Percentiles rank a stretch among this genome's conserved stretches.
Evolutionary conservation across 2,888 invertebrate genomes (phyloP).

Genomic region (Melieria omissa): DNA sequence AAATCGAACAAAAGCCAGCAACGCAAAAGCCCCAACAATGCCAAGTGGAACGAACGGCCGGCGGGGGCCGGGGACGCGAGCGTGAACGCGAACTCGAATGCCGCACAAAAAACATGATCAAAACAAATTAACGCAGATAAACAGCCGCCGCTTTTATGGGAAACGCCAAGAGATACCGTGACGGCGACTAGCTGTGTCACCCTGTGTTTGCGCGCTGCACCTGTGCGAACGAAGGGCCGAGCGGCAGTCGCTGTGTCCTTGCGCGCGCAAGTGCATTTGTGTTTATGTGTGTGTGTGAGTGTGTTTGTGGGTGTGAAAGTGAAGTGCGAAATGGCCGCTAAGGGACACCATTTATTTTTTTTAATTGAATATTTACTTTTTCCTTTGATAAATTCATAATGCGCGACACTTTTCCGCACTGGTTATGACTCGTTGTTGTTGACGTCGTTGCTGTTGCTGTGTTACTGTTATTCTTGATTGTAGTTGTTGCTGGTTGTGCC

Average conservation of each 20-base stretch:
- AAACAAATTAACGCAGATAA: constrained; percentile 6
- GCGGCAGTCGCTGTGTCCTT: too few species aligned
- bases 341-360: constrained; percentile 1
- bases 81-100: background rate
- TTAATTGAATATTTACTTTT: constrained; percentile 44
- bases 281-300: too few species aligned
- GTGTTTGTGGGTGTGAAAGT: too few species aligned
- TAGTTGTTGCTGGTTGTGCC: background rate
- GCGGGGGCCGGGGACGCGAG: too few species aligned
- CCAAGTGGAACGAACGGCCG: too few species aligned
- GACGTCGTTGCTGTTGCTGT: constrained; percentile 10
- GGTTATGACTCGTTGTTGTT: background rate
- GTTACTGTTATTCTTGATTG: background rate
- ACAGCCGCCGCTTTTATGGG: background rate
- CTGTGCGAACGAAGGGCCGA: too few species aligned
- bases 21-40: background rate
- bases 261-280: too few species aligned
- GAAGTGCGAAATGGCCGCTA: too few species aligned
- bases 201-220: background rate
- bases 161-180: background rate
- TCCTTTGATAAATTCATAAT: constrained; percentile 47
- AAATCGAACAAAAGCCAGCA: constrained; percentile 5
- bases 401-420: constrained; percentile 30
- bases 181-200: background rate
- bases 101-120: constrained; percentile 2